Conservation (phyloP, 2,797 vertebrate genomes). For the Silurus lanzhouensis region DNA sequence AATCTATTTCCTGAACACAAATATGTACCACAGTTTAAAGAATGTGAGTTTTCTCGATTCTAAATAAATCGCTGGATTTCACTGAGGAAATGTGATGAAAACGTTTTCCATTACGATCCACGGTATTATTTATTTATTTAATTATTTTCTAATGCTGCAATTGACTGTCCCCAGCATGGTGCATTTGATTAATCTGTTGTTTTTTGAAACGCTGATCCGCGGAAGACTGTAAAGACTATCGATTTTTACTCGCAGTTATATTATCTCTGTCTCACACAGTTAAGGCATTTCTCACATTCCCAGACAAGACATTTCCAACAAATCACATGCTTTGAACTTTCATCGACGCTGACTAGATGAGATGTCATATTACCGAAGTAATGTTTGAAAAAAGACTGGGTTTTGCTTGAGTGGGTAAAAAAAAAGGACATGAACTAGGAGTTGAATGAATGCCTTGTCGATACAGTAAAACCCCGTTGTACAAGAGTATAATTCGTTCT, state of each 20-base stretch:
- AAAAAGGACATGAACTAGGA: too few species aligned
- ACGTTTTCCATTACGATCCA: neutral
- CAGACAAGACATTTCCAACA: neutral
- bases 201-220: neutral
- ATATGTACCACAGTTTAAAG: neutral
- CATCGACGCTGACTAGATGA: neutral
- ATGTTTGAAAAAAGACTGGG: neutral
- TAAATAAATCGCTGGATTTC: neutral
- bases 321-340: neutral
- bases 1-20: too few species aligned
- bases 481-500: too few species aligned
- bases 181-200: conserved; percentile 2
- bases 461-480: too few species aligned
- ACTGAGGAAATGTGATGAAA: neutral
- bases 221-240: neutral
- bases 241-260: neutral
- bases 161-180: neutral
- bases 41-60: neutral
- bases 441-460: too few species aligned
- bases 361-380: neutral
- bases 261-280: neutral
- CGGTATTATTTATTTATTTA: neutral
- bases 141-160: neutral
- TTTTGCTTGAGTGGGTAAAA: neutral
- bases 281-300: too few species aligned